These are phyloP conservation scores for Ianthella basta DNA, from an alignment of 37 sponge, comb jelly and placozoan genomes.

Conservation along the genomic window DNA sequence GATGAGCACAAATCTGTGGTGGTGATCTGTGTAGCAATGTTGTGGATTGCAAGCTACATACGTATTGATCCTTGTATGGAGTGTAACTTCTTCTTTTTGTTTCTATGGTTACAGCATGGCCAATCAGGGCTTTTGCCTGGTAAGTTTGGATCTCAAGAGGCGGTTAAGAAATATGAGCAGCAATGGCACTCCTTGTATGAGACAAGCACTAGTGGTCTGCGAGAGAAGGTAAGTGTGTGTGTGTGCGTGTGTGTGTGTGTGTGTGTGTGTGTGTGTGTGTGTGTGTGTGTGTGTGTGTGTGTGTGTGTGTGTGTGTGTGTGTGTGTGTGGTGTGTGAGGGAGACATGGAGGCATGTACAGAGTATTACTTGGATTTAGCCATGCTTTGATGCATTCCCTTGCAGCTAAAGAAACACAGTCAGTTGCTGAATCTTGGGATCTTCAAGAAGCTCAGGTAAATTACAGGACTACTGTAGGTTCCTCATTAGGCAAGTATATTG, in stretches of 20 bases:
- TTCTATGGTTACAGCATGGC: background rate
- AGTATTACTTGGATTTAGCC: no score
- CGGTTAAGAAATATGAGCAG: background rate
- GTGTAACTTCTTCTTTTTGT: no score
- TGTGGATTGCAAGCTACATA: no score
- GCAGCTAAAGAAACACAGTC: conserved; percentile 10
- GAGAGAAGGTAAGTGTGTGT: background rate
- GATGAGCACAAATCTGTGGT: background rate
- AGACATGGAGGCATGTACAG: no score
- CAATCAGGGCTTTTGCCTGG: background rate
- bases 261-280: no score
- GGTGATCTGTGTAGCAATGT: no score
- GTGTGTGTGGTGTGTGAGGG: no score
- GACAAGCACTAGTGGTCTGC: no score
- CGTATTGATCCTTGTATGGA: no score
- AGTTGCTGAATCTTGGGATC: background rate
- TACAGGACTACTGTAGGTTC: background rate
- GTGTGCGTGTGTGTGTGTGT: no score
- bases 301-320: no score
- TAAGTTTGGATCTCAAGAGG: background rate
- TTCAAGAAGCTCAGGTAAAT: conserved; percentile 21
- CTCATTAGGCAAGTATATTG: background rate
- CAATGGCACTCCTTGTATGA: background rate
- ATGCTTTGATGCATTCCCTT: no score
- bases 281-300: background rate